Percentiles rank a stretch among this genome's conserved stretches.
Conservation (phyloP, 1,140 invertebrate species). For the Tribolium castaneum region DNA sequence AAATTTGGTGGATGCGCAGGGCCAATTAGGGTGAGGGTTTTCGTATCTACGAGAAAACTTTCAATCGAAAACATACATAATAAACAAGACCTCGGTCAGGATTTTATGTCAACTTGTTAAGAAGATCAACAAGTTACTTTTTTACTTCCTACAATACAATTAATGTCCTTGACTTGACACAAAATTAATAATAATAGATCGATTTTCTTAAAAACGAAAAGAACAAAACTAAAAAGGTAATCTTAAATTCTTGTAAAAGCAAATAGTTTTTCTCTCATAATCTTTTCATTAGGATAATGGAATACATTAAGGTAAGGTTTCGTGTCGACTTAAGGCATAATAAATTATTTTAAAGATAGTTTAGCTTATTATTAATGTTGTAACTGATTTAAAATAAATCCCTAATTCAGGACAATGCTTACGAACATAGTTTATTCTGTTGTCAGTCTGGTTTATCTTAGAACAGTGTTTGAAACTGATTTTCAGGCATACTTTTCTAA, state of each 20-base stretch:
- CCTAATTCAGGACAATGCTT: background rate
- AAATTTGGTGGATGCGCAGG: conserved; percentile 2
- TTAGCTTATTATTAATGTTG: background rate
- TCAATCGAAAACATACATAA: conserved; percentile 4
- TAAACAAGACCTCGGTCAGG: background rate
- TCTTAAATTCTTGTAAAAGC: background rate
- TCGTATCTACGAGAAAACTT: background rate
- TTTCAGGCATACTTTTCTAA: no score
- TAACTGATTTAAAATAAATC: background rate
- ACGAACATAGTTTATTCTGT: no score
- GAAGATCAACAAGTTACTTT: background rate
- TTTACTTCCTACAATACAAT: background rate
- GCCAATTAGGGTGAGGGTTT: background rate
- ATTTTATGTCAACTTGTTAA: conserved; percentile 1
- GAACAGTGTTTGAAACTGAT: no score
- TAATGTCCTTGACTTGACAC: no score
- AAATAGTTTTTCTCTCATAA: background rate
- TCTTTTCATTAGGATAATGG: background rate
- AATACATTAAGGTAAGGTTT: background rate
- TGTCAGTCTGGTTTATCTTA: no score
- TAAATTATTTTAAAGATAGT: background rate
- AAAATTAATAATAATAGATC: background rate
- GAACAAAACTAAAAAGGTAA: background rate
- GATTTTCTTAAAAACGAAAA: background rate
- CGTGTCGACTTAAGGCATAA: background rate